A percentile compares a stretch with the other conserved stretches of the same genome.
Conservation (phyloP, 1,140 invertebrate genomes). For the Homalodisca vitripennis region DNA sequence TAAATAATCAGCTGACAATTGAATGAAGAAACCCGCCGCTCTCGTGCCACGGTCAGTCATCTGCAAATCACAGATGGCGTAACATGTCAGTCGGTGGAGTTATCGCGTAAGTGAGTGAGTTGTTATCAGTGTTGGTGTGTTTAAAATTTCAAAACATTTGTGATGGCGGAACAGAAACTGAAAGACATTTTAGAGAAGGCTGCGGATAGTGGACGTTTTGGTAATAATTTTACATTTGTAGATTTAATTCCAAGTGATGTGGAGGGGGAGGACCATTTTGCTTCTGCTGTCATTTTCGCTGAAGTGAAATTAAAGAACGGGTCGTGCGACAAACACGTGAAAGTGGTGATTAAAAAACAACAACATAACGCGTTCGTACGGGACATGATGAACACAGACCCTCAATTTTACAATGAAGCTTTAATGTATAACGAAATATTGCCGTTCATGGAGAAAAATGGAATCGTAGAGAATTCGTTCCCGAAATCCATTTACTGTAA, state of each 20-base stretch:
- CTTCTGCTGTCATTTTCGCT: background rate
- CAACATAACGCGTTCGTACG: background rate
- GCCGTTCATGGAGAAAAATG: slow-evolving; percentile 26
- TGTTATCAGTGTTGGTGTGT: too few relatives aligned
- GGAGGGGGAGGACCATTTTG: background rate
- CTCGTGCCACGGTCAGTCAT: too few relatives aligned
- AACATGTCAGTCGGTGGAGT: too few relatives aligned
- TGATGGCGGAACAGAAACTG: too few relatives aligned
- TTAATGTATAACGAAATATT: slow-evolving; percentile 36
- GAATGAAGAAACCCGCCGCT: too few relatives aligned
- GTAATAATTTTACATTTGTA: background rate
- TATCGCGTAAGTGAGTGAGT: too few relatives aligned
- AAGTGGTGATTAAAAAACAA: slow-evolving; percentile 17
- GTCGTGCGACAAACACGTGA: background rate
- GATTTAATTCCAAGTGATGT: background rate
- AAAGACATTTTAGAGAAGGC: background rate
- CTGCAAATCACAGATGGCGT: too few relatives aligned
- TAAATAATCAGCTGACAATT: too few relatives aligned
- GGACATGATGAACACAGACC: slow-evolving; percentile 22
- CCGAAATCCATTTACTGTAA: slow-evolving; percentile 36
- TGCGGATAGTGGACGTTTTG: background rate
- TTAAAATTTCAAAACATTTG: too few relatives aligned
- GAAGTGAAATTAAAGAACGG: background rate
- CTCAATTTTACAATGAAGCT: slow-evolving; percentile 38
- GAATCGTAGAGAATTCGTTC: slow-evolving; percentile 2